Evolutionary conservation across 1,140 invertebrate species (phyloP).

Genomic region (Pachyrhynchus sulphureomaculatus): DNA sequence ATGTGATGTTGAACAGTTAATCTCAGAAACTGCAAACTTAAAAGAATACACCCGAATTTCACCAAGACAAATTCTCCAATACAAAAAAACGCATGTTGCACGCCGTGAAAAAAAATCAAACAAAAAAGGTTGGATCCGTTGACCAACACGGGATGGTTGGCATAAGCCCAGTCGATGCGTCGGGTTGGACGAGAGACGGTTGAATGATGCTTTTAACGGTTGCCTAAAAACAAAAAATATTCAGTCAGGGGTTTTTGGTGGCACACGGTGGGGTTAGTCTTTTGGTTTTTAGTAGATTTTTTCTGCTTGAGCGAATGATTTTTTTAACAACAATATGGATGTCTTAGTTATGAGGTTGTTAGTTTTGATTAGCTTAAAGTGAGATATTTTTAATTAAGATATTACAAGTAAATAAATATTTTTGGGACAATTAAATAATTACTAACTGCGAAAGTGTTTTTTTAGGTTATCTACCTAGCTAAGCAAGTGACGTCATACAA

Average conservation of each 20-base stretch:
- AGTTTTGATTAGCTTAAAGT: too few species aligned
- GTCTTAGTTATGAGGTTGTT: neutral
- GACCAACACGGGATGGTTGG: conserved; percentile 39
- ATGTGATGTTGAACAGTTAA: too few species aligned
- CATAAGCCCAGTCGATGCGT: conserved; percentile 43
- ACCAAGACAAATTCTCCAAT: neutral
- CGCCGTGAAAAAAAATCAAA: neutral
- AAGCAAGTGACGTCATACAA: too few species aligned
- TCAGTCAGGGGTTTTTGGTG: neutral
- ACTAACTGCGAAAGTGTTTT: too few species aligned
- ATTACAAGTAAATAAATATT: too few species aligned
- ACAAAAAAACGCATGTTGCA: neutral
- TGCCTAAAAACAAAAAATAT: conserved; percentile 47
- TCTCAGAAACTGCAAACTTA: too few species aligned
- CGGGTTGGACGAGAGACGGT: conserved; percentile 18
- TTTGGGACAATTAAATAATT: too few species aligned
- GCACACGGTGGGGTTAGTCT: neutral
- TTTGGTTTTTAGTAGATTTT: too few species aligned
- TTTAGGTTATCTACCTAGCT: too few species aligned
- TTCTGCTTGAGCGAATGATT: too few species aligned
- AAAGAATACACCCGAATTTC: neutral
- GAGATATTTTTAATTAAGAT: too few species aligned
- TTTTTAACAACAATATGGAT: too few species aligned
- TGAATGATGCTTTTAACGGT: conserved; percentile 48
- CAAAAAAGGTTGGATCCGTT: conserved; percentile 23